Percentiles rank a stretch among this genome's conserved stretches.
Evolutionary conservation across 2,888 invertebrate genomes (phyloP).

Genomic region (Pasiphila rectangulata): DNA sequence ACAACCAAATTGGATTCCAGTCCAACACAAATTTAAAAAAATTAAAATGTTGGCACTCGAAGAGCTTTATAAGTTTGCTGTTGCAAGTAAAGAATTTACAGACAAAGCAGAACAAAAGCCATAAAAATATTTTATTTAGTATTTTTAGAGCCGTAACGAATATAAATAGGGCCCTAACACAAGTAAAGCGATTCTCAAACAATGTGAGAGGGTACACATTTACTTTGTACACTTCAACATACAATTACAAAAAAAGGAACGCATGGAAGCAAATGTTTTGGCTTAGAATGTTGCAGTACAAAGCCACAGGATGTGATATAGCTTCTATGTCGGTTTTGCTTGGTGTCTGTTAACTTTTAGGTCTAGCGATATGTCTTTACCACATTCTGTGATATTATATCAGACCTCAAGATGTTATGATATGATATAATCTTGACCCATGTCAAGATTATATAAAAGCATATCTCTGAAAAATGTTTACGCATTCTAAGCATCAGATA

Average conservation of each 20-base stretch:
- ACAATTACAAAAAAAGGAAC: conserved; percentile 15
- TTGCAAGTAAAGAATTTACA: neutral
- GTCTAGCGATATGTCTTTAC: too few species aligned
- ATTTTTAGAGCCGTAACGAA: conserved; percentile 6
- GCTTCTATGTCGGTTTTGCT: too few species aligned
- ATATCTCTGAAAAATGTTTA: too few species aligned
- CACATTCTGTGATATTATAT: too few species aligned
- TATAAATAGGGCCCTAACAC: neutral
- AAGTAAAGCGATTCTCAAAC: conserved; percentile 1
- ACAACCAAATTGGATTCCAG: conserved; percentile 27
- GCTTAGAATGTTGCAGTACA: neutral
- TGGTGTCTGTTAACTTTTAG: too few species aligned
- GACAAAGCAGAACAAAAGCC: neutral
- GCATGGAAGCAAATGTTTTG: too few species aligned
- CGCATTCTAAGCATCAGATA: too few species aligned
- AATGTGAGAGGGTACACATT: conserved; percentile 24
- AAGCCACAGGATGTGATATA: too few species aligned
- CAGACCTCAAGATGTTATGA: too few species aligned
- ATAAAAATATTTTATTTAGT: neutral
- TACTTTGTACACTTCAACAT: conserved; percentile 30
- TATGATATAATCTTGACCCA: too few species aligned
- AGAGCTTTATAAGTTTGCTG: neutral
- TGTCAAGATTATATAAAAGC: too few species aligned
- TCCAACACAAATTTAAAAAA: neutral
- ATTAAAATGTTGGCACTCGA: neutral